Evolutionary conservation across 2,797 vertebrate genomes (phyloP).

Genomic region (Periophthalmus magnuspinnatus): DNA sequence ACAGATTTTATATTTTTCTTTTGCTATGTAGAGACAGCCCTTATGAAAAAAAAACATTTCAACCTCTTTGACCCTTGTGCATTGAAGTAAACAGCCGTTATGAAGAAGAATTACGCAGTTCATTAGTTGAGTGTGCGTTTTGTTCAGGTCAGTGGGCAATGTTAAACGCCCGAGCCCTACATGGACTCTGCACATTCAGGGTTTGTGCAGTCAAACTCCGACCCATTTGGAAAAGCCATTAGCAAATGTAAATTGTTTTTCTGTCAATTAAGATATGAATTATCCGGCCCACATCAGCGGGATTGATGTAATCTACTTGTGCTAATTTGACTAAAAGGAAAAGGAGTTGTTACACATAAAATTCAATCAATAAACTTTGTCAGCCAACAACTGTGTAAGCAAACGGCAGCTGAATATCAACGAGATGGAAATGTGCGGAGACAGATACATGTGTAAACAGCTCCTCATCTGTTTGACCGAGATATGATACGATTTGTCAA

Average conservation of each 20-base stretch:
- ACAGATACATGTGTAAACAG: conserved; percentile 39
- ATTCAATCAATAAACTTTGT: conserved; percentile 66
- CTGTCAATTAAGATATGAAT: conserved; percentile 74
- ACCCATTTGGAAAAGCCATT: conserved; percentile 68
- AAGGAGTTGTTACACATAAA: conserved; percentile 65
- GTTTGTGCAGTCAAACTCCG: conserved; percentile 49
- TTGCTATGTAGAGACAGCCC: no score
- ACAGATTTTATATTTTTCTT: no score
- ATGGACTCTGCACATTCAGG: conserved; percentile 14
- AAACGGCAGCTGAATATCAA: conserved; percentile 60
- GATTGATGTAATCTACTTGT: conserved; percentile 68
- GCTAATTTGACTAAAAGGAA: conserved; percentile 73
- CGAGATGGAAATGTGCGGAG: conserved; percentile 45
- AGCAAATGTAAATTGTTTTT: conserved; percentile 72
- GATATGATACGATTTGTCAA: conserved; percentile 11
- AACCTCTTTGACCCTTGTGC: conserved; percentile 28
- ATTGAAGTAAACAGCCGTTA: conserved; percentile 30
- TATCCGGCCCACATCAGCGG: conserved; percentile 62
- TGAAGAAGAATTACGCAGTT: conserved; percentile 59
- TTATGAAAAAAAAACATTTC: no score
- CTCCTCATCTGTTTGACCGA: conserved; percentile 13
- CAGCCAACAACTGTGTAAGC: conserved; percentile 57
- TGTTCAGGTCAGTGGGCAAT: conserved; percentile 49
- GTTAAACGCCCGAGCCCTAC: conserved; percentile 40
- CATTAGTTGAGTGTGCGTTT: conserved; percentile 59